Conservation (phyloP, 2,113 vertebrate genomes). For the Archocentrus centrarchus region DNA sequence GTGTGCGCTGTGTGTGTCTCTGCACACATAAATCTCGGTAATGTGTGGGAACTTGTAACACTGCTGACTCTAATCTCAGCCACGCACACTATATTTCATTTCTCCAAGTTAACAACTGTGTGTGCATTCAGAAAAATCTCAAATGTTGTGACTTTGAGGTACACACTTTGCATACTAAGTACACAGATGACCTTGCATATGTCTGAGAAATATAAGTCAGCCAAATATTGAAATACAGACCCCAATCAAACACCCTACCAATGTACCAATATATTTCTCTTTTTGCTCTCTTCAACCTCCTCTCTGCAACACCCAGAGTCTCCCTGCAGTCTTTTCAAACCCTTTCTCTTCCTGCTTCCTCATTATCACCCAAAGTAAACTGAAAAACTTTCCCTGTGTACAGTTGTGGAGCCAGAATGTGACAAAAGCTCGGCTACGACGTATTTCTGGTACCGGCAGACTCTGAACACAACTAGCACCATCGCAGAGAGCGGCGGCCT, state of each 20-base stretch:
- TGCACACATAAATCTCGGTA: neutral
- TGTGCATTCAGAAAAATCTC: slow-evolving; percentile 10
- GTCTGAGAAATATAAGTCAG: slow-evolving; percentile 33
- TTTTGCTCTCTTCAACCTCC: neutral
- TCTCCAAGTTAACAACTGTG: slow-evolving; percentile 17
- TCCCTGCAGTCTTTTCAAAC: slow-evolving; percentile 4
- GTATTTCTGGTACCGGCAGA: slow-evolving; percentile 98
- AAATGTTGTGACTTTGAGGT: slow-evolving; percentile 20
- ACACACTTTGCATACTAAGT: slow-evolving; percentile 45
- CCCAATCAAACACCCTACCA: slow-evolving; percentile 31
- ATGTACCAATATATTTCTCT: slow-evolving; percentile 16
- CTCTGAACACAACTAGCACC: slow-evolving; percentile 94
- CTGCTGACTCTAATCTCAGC: neutral
- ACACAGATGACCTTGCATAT: slow-evolving; percentile 48
- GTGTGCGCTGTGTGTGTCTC: neutral
- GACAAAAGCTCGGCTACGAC: slow-evolving; percentile 98
- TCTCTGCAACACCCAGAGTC: neutral
- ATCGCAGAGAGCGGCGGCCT: slow-evolving; percentile 94
- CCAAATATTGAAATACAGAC: slow-evolving; percentile 34
- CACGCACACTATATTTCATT: neutral
- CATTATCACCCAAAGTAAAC: slow-evolving; percentile 8
- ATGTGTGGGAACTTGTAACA: neutral
- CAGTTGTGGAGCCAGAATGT: slow-evolving; percentile 95
- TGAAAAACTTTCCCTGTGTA: neutral
- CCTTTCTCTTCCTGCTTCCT: neutral